Evolutionary conservation across 2,113 vertebrate genomes (phyloP), one percentile per base, ranked within the genome.

Genomic region (Hystrix brachyura): DNA sequence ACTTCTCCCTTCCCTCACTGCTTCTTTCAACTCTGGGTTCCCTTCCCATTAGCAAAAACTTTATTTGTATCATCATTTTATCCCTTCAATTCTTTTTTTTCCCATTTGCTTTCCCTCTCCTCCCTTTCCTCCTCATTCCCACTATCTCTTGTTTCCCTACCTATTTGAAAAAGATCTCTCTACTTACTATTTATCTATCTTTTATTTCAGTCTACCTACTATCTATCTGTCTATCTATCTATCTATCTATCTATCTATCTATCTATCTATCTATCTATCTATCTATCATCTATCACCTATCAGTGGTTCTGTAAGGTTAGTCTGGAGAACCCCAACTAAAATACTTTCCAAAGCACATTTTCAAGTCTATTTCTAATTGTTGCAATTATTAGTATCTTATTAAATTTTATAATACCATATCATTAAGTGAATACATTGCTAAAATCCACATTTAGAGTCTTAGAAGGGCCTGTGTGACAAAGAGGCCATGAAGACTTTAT

Each of bases 311-410:
- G 57, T 69, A 69, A 69, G 34, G 60, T 86, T 80, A 55, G 14
- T 95, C 27, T 29, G 29, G 13, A 91, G 27, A 71, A 15, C 17
- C 1, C 29, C 88, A 51, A 81, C 53, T 88, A 46, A 81, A 79
- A 86, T 18, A 53, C 3, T 91, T 92, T 87, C 62, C 25, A 83
- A 96, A 79, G 7, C 3, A 87, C 84, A 67, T 69, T 94, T 94
- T 80, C 51, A 71, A n/a, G 13, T 76, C 51, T 57, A 4, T 69
- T 95, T 93, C 69, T 71, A 38, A 95, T 64, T 29, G 90, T 90
- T 13, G 87, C 23, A 97, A 84, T 55, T 69, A 74, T 90, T 90
- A 76, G 0, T 67, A 64, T 79, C 46, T 87, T 51, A 64, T n/a
- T 72, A 60, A 79, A 48, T 80, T 92, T 87, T 74, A 87, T 1